Base-by-base conservation (phyloP, 2,113 vertebrate genomes). In the Gorsachius goisagi region DNA sequence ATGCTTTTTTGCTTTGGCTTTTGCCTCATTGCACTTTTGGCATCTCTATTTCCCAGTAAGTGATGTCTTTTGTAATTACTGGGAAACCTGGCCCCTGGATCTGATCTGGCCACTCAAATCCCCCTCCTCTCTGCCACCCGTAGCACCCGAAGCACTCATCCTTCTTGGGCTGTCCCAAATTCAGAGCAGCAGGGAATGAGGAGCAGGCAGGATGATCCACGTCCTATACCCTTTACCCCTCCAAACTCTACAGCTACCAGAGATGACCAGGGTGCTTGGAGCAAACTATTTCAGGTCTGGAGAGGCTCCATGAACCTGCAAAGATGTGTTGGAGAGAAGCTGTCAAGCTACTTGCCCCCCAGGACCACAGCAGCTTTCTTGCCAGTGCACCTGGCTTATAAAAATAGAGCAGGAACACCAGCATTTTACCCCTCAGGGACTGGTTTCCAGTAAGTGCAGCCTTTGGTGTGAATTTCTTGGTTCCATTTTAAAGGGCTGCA, bases 361-460 rank as follows among this genome's bases (percentile, higher is more conserved):
- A 87, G 86, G 78, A 89, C 80, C 60, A 14, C 12, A 6, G 32
- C 66, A 89, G 79, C 2, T 75, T 85, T 37, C 68, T 56, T 97
- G 93, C 94, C 95, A 96, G 69, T 72, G 45, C 94, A 96, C 92
- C 92, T 95, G 95, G 92, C 88, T 94, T 75, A 49, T 97, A 72
- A 96, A 97, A 97, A 69, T 17, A 84, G 59, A 55, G 45, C 55
- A 55, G 88, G 41, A 96, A 55, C 90, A 81, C 85, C 77, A 86
- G 35, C 27, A 20, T 88, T 91, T 80, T 77, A 13, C 49, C 66
- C 89, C 41, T 89, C 91, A 30, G 78, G 94, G 62, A 77, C 55
- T 45, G 75, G 32, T 83, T 94, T 97, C 95, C 95, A 90, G 85
- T 95, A 91, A 96, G 41, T 44, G n/a, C 45, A 89, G 89, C 21